These are phyloP conservation scores for Panorpa germanica DNA, from an alignment of 2,888 invertebrate species.

Conservation along the genomic window DNA sequence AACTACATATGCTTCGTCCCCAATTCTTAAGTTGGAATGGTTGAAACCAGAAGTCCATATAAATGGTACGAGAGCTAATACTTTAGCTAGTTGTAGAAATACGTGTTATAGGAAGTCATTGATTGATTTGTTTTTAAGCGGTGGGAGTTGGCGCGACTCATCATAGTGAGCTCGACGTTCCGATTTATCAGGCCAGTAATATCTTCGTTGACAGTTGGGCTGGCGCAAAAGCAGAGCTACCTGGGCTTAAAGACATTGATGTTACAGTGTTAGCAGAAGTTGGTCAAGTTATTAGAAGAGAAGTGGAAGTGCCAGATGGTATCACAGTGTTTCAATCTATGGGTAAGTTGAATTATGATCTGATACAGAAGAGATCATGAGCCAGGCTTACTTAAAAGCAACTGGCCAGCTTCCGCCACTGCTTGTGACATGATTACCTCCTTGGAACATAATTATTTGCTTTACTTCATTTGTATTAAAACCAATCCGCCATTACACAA, in stretches of 20 bases:
- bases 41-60: conserved; percentile 34
- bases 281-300: conserved; percentile 29
- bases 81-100: neutral
- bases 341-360: conserved; percentile 22
- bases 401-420: conserved; percentile 3
- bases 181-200: conserved; percentile 26
- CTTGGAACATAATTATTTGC: conserved; percentile 6
- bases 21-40: conserved; percentile 30
- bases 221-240: conserved; percentile 30
- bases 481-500: neutral
- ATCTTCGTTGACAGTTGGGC: conserved; percentile 34
- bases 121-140: conserved; percentile 22
- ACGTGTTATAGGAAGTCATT: neutral
- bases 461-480: conserved; percentile 8
- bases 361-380: neutral
- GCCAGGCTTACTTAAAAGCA: conserved; percentile 1
- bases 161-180: conserved; percentile 29
- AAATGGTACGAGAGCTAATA: conserved; percentile 27
- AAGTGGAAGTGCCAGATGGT: conserved; percentile 17
- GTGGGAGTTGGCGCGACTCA: conserved; percentile 33
- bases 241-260: conserved; percentile 26
- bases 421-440: too few relatives aligned
- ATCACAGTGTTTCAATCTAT: conserved; percentile 43
- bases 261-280: conserved; percentile 32
- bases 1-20: conserved; percentile 29